Conservation (phyloP, 2,888 invertebrate genomes). For the Mechanitis messenoides region DNA sequence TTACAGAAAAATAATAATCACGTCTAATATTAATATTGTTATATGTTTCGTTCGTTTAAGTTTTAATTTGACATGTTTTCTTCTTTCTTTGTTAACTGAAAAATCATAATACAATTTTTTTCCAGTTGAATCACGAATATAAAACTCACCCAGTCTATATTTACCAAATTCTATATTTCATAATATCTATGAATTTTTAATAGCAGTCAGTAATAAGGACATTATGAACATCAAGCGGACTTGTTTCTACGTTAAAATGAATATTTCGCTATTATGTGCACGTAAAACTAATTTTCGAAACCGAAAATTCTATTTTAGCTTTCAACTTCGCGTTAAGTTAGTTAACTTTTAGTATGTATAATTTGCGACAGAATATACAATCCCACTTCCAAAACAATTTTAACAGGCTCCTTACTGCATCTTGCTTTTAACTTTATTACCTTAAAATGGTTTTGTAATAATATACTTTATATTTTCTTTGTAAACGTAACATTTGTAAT, state of each 20-base stretch:
- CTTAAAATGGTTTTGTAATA: no score
- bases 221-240: constrained; percentile 12
- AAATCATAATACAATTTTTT: no score
- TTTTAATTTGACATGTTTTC: neutral
- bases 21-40: neutral
- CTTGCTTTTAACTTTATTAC: no score
- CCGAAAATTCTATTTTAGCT: constrained; percentile 12
- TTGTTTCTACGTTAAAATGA: constrained; percentile 13
- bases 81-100: no score
- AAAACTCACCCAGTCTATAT: neutral
- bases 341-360: neutral
- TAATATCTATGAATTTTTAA: constrained; percentile 19
- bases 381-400: no score
- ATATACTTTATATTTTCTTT: no score
- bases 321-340: neutral
- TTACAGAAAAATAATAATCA: neutral
- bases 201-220: constrained; percentile 15
- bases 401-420: no score
- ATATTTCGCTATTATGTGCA: constrained; percentile 18
- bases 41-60: neutral
- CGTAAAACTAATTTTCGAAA: constrained; percentile 19
- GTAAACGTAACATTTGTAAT: no score
- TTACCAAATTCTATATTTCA: constrained; percentile 5
- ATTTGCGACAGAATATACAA: neutral
- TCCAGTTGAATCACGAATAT: no score